Evolutionary conservation across 2,797 vertebrate genomes (phyloP), one percentile per base, ranked within the genome.

Genomic region (Sebastes kiyomatsui): DNA sequence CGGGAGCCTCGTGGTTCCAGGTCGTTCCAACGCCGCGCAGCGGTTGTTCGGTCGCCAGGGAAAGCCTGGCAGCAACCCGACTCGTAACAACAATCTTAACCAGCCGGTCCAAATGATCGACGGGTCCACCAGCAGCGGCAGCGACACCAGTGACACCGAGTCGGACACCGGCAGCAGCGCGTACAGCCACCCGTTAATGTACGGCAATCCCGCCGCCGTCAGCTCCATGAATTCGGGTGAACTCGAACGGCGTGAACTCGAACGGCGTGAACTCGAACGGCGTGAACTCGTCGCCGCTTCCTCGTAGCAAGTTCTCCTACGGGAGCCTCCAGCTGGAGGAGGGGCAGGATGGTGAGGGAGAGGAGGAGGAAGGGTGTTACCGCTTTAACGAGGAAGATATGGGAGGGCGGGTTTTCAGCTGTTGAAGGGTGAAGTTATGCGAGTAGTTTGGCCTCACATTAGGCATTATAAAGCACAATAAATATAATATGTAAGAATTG

Each of bases 141-240:
- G 97, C 30, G 97, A 98, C 75, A 96, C 96, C 33, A 97, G 97
- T 0, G 97, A 98, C 92, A 97, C 97, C 0, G 97, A 98, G 91
- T 97, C 97, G 0, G 97, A 98, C 60, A 88, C 96, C 0, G 93
- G 94, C 6, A 91, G 95, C 81, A 95, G 96, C 85, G 93, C 95
- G 1, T 95, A 95, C 83, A 93, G 93, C 83, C 96, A 95, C 68
- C 95, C 97, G 5, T 79, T 97, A 4, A 90, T 95, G 65, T 97
- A 96, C n/a, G 94, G 97, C 7, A 97, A 97, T 62, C 96, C 96
- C 0, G 90, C 93, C 0, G 96, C 95, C 1, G 90, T 93, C 30
- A 81, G 70, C 4, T 84, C 88, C 7, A 59, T 75, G 32, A 88
- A 87, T 73, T 94, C 91, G 1, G 1, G 28, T 28, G 28, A 28